Conservation (phyloP, 1,140 invertebrate species). For the Drosophila baimaii region DNA sequence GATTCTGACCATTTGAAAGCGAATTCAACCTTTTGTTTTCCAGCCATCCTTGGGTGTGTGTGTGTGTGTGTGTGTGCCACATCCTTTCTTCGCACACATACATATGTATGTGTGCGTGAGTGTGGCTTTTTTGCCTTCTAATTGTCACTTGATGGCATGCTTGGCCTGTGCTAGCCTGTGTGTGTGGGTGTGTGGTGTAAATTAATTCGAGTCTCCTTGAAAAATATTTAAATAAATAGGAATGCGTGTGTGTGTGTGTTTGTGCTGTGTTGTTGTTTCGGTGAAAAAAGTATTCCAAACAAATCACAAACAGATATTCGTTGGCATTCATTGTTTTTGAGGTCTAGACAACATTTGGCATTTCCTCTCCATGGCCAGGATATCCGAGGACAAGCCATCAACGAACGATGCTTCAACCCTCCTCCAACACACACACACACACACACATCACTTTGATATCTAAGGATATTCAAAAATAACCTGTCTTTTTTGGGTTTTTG, state of each 20-base stretch:
- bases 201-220: slow-evolving; percentile 73
- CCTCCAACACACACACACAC: background rate
- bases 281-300: slow-evolving; percentile 77
- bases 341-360: slow-evolving; percentile 69
- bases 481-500: background rate
- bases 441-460: slow-evolving; percentile 11
- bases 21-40: slow-evolving; percentile 81
- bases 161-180: slow-evolving; percentile 13
- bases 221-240: slow-evolving; percentile 72
- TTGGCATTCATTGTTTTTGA: slow-evolving; percentile 72
- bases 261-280: background rate
- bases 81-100: slow-evolving; percentile 27
- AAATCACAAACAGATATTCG: slow-evolving; percentile 81
- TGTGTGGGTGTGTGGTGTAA: slow-evolving; percentile 65
- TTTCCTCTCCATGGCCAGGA: slow-evolving; percentile 24
- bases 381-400: slow-evolving; percentile 6
- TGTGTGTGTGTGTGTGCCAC: background rate
- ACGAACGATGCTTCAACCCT: background rate
- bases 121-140: slow-evolving; percentile 67
- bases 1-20: slow-evolving; percentile 80
- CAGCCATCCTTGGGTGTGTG: slow-evolving; percentile 16
- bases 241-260: background rate
- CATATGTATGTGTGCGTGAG: slow-evolving; percentile 14
- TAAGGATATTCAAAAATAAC: slow-evolving; percentile 20
- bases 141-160: slow-evolving; percentile 66